A percentile compares a stretch with the other conserved stretches of the same genome.
These are phyloP conservation scores for Brachypodius melanocephalos DNA, from an alignment of 2,113 vertebrate species.

Conservation along the genomic window DNA sequence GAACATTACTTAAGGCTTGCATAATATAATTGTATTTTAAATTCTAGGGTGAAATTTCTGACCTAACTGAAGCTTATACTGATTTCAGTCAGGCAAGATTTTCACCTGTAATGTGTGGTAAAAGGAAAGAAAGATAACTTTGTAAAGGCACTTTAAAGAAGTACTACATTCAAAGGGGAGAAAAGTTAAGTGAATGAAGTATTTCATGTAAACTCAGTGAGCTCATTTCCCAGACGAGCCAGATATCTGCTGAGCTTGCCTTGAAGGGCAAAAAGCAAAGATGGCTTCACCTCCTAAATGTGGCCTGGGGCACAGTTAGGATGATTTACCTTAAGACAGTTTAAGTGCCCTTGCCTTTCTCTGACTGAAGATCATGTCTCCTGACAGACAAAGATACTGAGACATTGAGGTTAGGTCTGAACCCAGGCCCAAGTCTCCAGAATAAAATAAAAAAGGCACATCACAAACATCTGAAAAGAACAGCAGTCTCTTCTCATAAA, in stretches of 20 bases:
- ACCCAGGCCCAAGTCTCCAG: background rate
- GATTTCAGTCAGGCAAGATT: background rate
- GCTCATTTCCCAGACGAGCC: conserved; percentile 40
- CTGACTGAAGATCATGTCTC: background rate
- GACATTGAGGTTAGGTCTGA: background rate
- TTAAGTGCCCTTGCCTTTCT: conserved; percentile 25
- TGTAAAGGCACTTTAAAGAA: background rate
- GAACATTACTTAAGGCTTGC: background rate
- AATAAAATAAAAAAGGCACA: background rate
- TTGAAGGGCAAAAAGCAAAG: conserved; percentile 36
- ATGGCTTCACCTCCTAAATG: conserved; percentile 15
- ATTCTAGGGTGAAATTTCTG: background rate
- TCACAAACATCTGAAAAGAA: background rate
- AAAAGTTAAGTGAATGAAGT: conserved; percentile 5
- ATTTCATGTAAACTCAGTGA: conserved; percentile 33
- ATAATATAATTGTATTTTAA: background rate
- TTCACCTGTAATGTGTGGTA: background rate
- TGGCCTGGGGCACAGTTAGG: conserved; percentile 31
- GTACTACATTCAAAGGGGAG: background rate
- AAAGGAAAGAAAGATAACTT: background rate
- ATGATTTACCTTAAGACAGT: conserved; percentile 41
- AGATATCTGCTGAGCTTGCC: conserved; percentile 29
- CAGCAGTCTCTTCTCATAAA: background rate
- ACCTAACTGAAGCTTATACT: background rate
- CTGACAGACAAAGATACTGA: background rate